These are phyloP conservation scores for Mormyrops attenuatus DNA, from an alignment of 2,797 vertebrate genomes.

Conservation along the genomic window DNA sequence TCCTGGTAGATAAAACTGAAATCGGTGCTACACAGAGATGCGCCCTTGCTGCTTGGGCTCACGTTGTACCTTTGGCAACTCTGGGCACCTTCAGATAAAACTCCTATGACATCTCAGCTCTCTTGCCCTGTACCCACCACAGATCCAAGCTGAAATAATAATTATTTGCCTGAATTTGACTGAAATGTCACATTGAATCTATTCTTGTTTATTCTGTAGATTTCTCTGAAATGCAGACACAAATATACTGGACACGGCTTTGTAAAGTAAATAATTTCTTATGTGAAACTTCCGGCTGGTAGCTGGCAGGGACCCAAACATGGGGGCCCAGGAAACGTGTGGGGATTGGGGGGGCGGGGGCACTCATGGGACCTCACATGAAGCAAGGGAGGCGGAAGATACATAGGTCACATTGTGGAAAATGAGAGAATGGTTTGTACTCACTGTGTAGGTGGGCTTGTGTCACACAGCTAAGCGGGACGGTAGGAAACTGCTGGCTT, in stretches of 20 bases:
- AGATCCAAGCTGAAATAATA: background rate
- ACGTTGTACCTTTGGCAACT: background rate
- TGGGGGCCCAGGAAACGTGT: background rate
- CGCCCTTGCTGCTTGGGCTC: background rate
- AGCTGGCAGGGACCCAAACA: background rate
- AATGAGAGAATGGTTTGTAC: background rate
- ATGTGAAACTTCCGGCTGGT: background rate
- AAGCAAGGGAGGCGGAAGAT: background rate
- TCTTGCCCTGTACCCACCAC: background rate
- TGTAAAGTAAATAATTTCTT: background rate
- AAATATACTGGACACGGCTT: background rate
- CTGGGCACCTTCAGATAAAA: background rate
- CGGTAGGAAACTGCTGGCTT: background rate
- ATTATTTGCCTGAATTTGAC: background rate
- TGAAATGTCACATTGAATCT: background rate
- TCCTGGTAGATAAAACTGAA: constrained; percentile 6
- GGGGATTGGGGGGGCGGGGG: background rate
- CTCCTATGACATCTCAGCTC: background rate
- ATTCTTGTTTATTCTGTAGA: background rate
- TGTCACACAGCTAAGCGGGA: background rate
- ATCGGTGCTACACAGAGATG: background rate
- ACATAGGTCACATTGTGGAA: background rate
- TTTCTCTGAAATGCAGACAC: background rate
- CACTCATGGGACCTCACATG: background rate
- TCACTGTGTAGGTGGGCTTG: background rate